These are phyloP conservation scores for Sarcophaga subvicina DNA, from an alignment of 2,888 invertebrate species.

Conservation along the genomic window DNA sequence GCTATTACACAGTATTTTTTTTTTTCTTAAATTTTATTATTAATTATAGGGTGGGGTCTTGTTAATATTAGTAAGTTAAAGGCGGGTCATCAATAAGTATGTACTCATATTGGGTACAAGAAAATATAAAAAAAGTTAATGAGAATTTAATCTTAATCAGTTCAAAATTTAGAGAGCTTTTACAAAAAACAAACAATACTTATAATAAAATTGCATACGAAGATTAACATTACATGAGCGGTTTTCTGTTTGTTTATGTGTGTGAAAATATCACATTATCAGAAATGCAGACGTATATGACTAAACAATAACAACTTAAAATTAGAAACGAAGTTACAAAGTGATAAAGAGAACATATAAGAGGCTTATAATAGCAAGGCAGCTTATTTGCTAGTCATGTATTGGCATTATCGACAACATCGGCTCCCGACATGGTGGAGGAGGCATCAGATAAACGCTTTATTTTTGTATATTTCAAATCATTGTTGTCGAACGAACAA, in stretches of 20 bases:
- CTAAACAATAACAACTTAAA: slow-evolving; percentile 68
- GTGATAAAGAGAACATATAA: slow-evolving; percentile 39
- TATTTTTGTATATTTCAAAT: slow-evolving; percentile 49
- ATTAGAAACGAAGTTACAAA: slow-evolving; percentile 61
- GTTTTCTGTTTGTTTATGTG: not conserved
- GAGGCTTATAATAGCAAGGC: slow-evolving; percentile 17
- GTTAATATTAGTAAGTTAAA: too few relatives aligned
- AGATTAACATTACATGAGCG: not conserved
- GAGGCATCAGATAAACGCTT: slow-evolving; percentile 52
- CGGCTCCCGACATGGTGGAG: slow-evolving; percentile 51
- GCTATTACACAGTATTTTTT: too few relatives aligned
- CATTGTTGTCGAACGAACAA: slow-evolving; percentile 26
- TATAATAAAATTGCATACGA: slow-evolving; percentile 16
- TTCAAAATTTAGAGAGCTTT: slow-evolving; percentile 26
- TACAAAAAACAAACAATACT: slow-evolving; percentile 37
- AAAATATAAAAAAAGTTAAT: slow-evolving; percentile 7
- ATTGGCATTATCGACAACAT: slow-evolving; percentile 59
- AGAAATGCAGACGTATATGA: slow-evolving; percentile 69
- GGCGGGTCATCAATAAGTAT: too few relatives aligned
- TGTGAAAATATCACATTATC: slow-evolving; percentile 67
- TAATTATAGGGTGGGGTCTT: too few relatives aligned
- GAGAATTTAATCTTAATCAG: slow-evolving; percentile 52
- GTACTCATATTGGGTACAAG: too few relatives aligned
- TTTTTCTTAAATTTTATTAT: too few relatives aligned
- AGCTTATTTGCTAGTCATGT: slow-evolving; percentile 43